Conservation (phyloP, 2,888 invertebrate species). For the Nomada flava region DNA sequence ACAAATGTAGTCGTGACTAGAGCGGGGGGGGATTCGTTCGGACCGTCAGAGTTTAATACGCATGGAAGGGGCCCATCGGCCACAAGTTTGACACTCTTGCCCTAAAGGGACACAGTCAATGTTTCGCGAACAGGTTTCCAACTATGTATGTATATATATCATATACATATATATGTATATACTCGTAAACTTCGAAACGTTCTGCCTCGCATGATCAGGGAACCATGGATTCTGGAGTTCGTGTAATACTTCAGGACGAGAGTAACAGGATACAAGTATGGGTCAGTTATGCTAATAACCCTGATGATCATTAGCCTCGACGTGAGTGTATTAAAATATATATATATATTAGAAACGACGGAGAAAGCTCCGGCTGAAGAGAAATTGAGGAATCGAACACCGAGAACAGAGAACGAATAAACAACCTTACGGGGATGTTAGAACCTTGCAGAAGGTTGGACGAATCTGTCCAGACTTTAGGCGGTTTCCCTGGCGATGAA, state of each 20-base stretch:
- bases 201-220: conserved; percentile 79
- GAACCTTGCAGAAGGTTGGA: conserved; percentile 73
- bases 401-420: conserved; percentile 79
- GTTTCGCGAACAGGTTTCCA: conserved; percentile 8
- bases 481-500: background rate
- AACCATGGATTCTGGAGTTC: conserved; percentile 60
- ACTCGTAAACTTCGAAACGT: conserved; percentile 50
- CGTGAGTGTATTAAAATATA: background rate
- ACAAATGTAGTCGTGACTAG: no score
- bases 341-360: background rate
- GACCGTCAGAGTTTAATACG: no score
- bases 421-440: conserved; percentile 77
- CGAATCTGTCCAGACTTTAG: background rate
- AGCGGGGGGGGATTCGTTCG: no score
- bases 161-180: background rate
- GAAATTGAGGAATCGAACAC: conserved; percentile 60
- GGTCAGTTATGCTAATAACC: conserved; percentile 36
- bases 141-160: background rate
- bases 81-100: no score
- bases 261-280: conserved; percentile 59
- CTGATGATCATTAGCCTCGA: background rate
- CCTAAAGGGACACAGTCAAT: background rate
- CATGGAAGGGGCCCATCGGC: no score
- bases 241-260: conserved; percentile 33
- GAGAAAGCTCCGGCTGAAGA: background rate